These are phyloP conservation scores for Camptogramma bilineatum DNA, from an alignment of 2,888 invertebrate genomes.

Conservation along the genomic window DNA sequence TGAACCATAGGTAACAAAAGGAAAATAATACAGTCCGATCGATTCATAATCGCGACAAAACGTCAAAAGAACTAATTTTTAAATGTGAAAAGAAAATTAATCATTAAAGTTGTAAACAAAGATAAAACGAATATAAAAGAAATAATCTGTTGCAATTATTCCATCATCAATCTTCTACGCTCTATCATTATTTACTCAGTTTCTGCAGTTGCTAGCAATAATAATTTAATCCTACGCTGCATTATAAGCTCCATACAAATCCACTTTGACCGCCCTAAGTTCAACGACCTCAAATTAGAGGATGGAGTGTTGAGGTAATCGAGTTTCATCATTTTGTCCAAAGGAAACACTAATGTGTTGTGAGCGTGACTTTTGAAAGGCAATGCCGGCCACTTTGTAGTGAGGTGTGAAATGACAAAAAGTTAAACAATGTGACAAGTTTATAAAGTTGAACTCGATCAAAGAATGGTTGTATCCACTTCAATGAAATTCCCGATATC, in stretches of 20 bases:
- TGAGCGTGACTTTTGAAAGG: constrained; percentile 45
- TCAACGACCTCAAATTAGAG: constrained; percentile 32
- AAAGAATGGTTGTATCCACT: constrained; percentile 22
- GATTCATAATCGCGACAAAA: no score
- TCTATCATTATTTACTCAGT: not conserved
- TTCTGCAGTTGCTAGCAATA: not conserved
- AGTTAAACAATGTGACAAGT: constrained; percentile 22
- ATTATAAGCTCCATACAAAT: constrained; percentile 7
- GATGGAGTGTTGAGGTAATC: constrained; percentile 34
- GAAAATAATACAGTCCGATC: no score
- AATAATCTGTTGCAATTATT: not conserved
- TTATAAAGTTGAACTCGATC: constrained; percentile 25
- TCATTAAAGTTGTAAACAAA: not conserved
- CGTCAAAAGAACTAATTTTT: no score
- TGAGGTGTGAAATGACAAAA: constrained; percentile 37
- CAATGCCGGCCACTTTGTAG: constrained; percentile 28
- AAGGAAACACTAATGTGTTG: constrained; percentile 53
- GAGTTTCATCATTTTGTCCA: constrained; percentile 36
- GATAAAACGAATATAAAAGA: not conserved
- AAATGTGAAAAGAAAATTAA: no score
- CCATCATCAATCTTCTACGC: not conserved
- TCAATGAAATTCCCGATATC: constrained; percentile 11
- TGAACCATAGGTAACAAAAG: no score
- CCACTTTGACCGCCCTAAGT: constrained; percentile 8
- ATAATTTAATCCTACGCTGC: constrained; percentile 6